phyloP scores from a whole-genome alignment of 2,888 invertebrate species.

The Ferdinandea cuprea region DNA sequence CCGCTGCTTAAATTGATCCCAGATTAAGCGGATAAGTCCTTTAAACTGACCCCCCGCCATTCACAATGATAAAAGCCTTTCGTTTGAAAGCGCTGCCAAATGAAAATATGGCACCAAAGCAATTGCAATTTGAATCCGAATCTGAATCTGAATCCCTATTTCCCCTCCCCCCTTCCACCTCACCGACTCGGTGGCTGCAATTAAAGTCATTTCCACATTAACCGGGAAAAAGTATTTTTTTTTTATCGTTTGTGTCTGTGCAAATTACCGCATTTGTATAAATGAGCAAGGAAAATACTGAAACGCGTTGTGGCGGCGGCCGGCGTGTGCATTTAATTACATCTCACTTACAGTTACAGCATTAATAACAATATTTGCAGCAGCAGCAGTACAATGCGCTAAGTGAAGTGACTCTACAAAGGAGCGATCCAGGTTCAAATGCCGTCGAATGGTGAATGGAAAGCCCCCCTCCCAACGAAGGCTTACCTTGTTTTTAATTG shows the following conservation, averaged over 20 bases:
- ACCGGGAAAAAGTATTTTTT: slow-evolving; percentile 24
- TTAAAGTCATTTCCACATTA: slow-evolving; percentile 65
- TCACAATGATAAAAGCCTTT: slow-evolving; percentile 7
- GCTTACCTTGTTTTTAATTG: background rate
- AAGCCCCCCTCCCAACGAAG: slow-evolving; percentile 23
- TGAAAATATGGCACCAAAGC: slow-evolving; percentile 59
- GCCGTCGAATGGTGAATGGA: background rate
- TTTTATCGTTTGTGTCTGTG: slow-evolving; percentile 38
- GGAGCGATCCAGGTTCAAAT: background rate
- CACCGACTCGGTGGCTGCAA: slow-evolving; percentile 39
- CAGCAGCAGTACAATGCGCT: slow-evolving; percentile 16
- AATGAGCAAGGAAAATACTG: slow-evolving; percentile 44
- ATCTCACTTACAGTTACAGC: slow-evolving; percentile 53
- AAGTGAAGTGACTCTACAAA: slow-evolving; percentile 31
- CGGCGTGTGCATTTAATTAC: slow-evolving; percentile 68
- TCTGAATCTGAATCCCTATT: too few relatives aligned
- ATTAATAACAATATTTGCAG: slow-evolving; percentile 52
- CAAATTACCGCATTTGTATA: slow-evolving; percentile 72
- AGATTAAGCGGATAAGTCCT: slow-evolving; percentile 25
- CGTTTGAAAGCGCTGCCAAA: slow-evolving; percentile 23
- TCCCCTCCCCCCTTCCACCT: too few relatives aligned
- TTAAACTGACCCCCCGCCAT: slow-evolving; percentile 27
- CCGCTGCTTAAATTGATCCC: slow-evolving; percentile 58
- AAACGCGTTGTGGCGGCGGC: slow-evolving; percentile 43
- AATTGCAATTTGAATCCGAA: too few relatives aligned